Conservation (phyloP, 1,140 invertebrate species). For the Aphis craccivora region DNA sequence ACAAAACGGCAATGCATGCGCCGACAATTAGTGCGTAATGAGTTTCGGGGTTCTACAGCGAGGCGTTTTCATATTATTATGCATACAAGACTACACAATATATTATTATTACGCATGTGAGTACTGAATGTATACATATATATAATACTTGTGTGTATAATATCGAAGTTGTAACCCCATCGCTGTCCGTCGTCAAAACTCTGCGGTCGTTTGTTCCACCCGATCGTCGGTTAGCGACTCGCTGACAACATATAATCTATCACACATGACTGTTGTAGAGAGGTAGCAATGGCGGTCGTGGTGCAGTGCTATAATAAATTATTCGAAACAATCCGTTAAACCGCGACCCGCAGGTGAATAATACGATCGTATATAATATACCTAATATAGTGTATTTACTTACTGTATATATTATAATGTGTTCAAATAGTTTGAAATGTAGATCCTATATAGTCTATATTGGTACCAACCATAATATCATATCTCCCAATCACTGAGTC, state of each 20-base stretch:
- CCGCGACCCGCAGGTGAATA: not conserved
- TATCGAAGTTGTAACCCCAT: not conserved
- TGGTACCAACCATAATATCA: not conserved
- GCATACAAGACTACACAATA: not conserved
- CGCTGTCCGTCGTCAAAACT: not conserved
- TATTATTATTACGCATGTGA: not conserved
- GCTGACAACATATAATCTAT: slow-evolving; percentile 11
- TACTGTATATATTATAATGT: not conserved
- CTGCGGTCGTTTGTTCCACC: not conserved
- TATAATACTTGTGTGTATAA: not conserved
- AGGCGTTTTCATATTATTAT: too few species aligned
- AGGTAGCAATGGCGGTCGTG: not conserved
- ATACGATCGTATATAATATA: not conserved
- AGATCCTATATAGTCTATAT: not conserved
- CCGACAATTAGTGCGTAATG: not conserved
- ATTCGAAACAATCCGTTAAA: slow-evolving; percentile 4
- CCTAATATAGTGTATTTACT: not conserved
- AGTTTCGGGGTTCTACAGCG: not conserved
- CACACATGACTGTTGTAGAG: not conserved
- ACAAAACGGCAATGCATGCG: slow-evolving; percentile 2
- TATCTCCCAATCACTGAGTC: not conserved
- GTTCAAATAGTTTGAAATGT: not conserved
- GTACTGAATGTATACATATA: not conserved
- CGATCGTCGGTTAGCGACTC: not conserved
- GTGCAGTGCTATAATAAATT: not conserved